Percentiles rank a stretch among this genome's conserved stretches.
Evolutionary conservation across 2,888 invertebrate genomes (phyloP).

Genomic region (Parelbella ahira): DNA sequence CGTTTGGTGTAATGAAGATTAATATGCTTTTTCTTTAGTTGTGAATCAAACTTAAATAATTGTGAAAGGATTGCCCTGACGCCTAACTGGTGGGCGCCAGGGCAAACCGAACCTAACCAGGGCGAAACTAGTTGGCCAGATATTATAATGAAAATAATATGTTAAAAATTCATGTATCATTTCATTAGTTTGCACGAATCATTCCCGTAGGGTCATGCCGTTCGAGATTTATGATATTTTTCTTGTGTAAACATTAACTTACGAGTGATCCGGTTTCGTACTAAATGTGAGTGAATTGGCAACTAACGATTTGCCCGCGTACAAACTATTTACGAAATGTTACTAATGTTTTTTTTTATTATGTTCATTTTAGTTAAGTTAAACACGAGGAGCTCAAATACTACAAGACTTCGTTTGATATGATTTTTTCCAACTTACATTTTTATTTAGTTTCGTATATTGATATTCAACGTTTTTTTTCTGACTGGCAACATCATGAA

Average conservation of each 20-base stretch:
- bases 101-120: too few species aligned
- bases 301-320: conserved; percentile 8
- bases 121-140: conserved; percentile 24
- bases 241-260: too few species aligned
- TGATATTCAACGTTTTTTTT: neutral
- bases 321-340: conserved; percentile 1
- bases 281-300: too few species aligned
- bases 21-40: too few species aligned
- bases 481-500: conserved; percentile 8
- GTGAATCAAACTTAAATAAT: too few species aligned
- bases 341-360: neutral
- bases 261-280: too few species aligned
- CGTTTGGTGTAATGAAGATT: too few species aligned
- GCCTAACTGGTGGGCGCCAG: too few species aligned
- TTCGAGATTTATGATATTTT: conserved; percentile 41
- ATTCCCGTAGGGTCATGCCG: conserved; percentile 73
- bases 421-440: too few species aligned
- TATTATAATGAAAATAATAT: conserved; percentile 27
- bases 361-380: neutral
- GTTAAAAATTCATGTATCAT: conserved; percentile 54
- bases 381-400: neutral
- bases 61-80: too few species aligned
- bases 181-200: conserved; percentile 83
- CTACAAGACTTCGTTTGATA: neutral
- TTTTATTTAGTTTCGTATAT: too few species aligned